Conservation (phyloP, 2,113 vertebrate genomes). For the Hypocryptadius cinnamomeus region DNA sequence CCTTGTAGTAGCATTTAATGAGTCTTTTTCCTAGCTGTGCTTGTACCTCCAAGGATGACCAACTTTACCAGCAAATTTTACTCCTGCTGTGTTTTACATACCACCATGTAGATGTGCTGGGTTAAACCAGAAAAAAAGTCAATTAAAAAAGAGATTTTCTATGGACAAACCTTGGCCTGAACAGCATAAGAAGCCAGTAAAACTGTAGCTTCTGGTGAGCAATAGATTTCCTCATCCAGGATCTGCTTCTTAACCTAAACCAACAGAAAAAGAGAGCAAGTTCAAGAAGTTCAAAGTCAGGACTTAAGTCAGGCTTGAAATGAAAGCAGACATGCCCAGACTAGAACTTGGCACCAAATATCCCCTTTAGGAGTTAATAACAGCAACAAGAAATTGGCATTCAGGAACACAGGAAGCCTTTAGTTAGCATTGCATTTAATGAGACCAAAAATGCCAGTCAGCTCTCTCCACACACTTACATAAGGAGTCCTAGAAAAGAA, state of each 20-base stretch:
- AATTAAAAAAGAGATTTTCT: neutral
- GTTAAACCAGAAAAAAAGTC: neutral
- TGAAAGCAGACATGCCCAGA: neutral
- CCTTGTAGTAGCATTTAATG: neutral
- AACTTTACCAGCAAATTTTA: neutral
- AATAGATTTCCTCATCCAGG: constrained; percentile 91
- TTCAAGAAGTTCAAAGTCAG: neutral
- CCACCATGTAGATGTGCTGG: neutral
- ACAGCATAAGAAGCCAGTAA: constrained; percentile 89
- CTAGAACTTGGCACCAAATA: constrained; percentile 17
- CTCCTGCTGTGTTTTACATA: neutral
- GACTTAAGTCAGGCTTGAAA: neutral
- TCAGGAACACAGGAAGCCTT: neutral
- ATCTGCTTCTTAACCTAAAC: constrained; percentile 91
- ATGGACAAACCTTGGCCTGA: constrained; percentile 86
- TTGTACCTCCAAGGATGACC: neutral
- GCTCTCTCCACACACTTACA: neutral
- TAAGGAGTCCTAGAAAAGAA: neutral
- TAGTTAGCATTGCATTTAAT: neutral
- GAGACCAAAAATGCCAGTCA: neutral
- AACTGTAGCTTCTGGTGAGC: constrained; percentile 89
- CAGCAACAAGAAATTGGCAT: neutral
- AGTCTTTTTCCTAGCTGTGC: neutral
- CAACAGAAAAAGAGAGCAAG: neutral
- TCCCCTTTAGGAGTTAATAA: neutral